Evolutionary conservation across 2,888 invertebrate genomes (phyloP), one percentile per base, ranked within the genome.

Genomic region (Xanthorhoe spadicearia): DNA sequence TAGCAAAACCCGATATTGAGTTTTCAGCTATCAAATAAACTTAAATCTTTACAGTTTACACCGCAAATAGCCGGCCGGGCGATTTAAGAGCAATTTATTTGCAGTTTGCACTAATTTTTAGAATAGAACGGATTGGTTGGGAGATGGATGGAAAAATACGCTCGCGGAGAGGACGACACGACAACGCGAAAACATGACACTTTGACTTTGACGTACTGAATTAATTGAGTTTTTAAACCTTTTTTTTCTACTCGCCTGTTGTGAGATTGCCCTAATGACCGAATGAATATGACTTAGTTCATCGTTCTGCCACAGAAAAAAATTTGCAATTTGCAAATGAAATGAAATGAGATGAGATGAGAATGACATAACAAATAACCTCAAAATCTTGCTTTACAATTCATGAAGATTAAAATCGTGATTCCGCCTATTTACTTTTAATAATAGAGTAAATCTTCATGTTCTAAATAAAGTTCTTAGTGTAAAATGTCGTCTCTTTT

Each of bases 401-500:
- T 9, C 9, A 23, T 61, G 51, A 51, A 38, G 35, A 59, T 46
- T 46, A 60, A 61, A 23, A 53, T 70, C 23, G 18, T 70, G 60
- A 62, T 66, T 70, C 65, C 56, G 55, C 57, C 17, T 69, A 63
- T 35, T 59, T 68, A 43, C 13, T 55, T 23, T 13, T 60, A 66
- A 59, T 69, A 61, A 15, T 38, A 48, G 59, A 70, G 46, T 18
- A 69, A 68, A 69, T 71, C 60, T 74, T 74, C 71, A 80, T 82
- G 77, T 66, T 28, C 17, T 58, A 15, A 69, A 59, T 15, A 70
- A 69, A 49, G 15, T 61, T 54, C 58, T 52, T 32, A 17, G 64
- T 70, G 54, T 66, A 91, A 73, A 75, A 95, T 95, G 95, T 94
- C 95, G 79, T 95, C 95, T 70, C 94, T 95, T 74, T 86, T 95